Evolutionary conservation across 2,113 vertebrate genomes (phyloP), one percentile per base, ranked within the genome.

Genomic region (Suncus etruscus): DNA sequence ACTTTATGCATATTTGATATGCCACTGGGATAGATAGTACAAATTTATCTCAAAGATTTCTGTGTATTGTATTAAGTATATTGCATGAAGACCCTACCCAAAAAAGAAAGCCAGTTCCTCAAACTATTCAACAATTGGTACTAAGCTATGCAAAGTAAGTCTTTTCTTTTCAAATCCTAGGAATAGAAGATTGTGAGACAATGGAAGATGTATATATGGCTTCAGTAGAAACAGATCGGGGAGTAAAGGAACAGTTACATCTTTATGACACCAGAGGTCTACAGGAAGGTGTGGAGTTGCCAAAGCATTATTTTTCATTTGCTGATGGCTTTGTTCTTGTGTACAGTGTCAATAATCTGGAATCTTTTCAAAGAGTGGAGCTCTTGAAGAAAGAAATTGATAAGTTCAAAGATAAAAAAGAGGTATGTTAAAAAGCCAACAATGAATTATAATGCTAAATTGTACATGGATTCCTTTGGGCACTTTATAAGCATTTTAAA

Each of bases 151-250:
- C 32, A 15, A 84, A 27, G 8, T 12, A 54, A 75, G 15, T 83
- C 8, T 29, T 84, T 78, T 73, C 1, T 87, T 96, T 95, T 80
- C 24, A 72, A 70, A 86, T 78, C 48, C 58, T 91, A 99, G 99
- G 99, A 50, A 97, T 97, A 20, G 98, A 98, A 94, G 98, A 98
- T 22, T 98, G 91, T 31, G 98, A 98, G 95, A 99, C 99, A 0
- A 98, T 98, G 98, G 98, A 99, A 95, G 99, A 99, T 0, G 98
- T 99, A 61, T 99, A 99, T 2, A 97, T 99, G 97, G 99, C 99
- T 0, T 98, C 98, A 0, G 99, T 99, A 91, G 99, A 99, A 95
- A 99, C 99, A 0, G 99, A 99, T 74, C 98, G 98, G 0, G 99
- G 99, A 0, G 98, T 99, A 66, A 99, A 98, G 96, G 99, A 99